Evolutionary conservation across 2,888 invertebrate genomes (phyloP).

Genomic region (Spisula solida): DNA sequence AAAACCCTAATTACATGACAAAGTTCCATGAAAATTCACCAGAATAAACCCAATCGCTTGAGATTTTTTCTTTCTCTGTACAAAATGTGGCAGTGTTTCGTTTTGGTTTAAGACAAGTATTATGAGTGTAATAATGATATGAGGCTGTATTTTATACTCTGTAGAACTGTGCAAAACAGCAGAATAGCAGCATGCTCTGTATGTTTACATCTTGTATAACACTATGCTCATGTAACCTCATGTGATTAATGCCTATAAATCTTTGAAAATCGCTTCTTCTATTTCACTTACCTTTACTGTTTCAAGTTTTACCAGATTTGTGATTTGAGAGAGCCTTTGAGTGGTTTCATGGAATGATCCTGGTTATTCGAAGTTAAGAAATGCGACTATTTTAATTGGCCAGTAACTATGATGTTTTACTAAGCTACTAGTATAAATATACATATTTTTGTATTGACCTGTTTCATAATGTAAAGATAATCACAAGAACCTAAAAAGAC

Average conservation of each 20-base stretch:
- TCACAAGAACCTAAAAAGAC: not conserved
- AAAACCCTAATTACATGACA: not conserved
- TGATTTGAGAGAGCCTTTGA: not conserved
- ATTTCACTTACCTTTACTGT: not conserved
- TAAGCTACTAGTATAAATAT: too few relatives aligned
- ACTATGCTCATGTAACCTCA: slow-evolving; percentile 51
- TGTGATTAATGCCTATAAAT: slow-evolving; percentile 51
- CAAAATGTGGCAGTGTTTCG: slow-evolving; percentile 8
- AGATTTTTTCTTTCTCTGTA: not conserved
- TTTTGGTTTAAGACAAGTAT: slow-evolving; percentile 30
- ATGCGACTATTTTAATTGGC: too few relatives aligned
- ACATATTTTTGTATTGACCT: too few relatives aligned
- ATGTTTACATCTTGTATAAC: slow-evolving; percentile 54
- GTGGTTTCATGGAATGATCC: too few relatives aligned
- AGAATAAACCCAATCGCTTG: not conserved
- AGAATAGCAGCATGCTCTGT: slow-evolving; percentile 41
- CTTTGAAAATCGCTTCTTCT: slow-evolving; percentile 45
- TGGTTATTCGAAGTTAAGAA: too few relatives aligned
- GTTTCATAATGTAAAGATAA: not conserved
- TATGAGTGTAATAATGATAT: slow-evolving; percentile 32
- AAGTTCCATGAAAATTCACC: slow-evolving; percentile 19
- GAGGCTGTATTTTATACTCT: slow-evolving; percentile 44
- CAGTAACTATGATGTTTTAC: too few relatives aligned
- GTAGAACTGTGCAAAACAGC: slow-evolving; percentile 31
- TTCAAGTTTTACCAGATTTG: slow-evolving; percentile 19